Conservation (phyloP, 2,888 invertebrate species). For the Agonopterix heracliana region DNA sequence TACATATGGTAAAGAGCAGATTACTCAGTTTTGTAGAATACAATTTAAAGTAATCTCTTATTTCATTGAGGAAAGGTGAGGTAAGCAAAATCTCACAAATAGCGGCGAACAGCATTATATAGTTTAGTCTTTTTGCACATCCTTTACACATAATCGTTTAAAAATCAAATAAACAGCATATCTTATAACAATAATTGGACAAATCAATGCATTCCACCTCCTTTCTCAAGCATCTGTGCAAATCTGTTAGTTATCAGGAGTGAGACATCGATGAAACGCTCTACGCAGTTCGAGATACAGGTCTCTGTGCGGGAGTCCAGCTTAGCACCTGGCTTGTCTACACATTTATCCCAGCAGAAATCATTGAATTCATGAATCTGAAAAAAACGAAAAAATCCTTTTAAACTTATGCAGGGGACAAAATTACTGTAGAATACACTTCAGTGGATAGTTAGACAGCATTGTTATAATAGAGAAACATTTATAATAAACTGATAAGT, state of each 20-base stretch:
- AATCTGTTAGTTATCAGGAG: constrained; percentile 92
- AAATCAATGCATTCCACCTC: constrained; percentile 72
- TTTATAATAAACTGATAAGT: not conserved
- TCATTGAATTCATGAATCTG: constrained; percentile 96
- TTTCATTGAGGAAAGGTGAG: no score
- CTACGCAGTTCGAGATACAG: constrained; percentile 94
- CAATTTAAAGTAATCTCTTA: no score
- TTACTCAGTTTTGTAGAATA: no score
- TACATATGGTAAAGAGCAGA: no score
- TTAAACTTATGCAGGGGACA: not conserved
- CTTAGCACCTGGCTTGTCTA: constrained; percentile 92
- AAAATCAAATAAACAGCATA: no score
- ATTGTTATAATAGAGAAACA: not conserved
- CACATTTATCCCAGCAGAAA: constrained; percentile 97
- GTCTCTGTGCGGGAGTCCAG: constrained; percentile 92
- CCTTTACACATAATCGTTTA: no score
- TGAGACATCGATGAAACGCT: constrained; percentile 95
- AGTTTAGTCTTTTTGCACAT: no score
- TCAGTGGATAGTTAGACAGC: not conserved
- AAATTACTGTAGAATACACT: not conserved
- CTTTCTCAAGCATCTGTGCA: constrained; percentile 89
- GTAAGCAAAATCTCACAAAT: no score
- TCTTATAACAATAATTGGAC: no score
- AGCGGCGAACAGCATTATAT: no score
- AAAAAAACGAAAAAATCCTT: constrained; percentile 26